Evolutionary conservation across 2,888 invertebrate species (phyloP).

Genomic region (Tillus elongatus): DNA sequence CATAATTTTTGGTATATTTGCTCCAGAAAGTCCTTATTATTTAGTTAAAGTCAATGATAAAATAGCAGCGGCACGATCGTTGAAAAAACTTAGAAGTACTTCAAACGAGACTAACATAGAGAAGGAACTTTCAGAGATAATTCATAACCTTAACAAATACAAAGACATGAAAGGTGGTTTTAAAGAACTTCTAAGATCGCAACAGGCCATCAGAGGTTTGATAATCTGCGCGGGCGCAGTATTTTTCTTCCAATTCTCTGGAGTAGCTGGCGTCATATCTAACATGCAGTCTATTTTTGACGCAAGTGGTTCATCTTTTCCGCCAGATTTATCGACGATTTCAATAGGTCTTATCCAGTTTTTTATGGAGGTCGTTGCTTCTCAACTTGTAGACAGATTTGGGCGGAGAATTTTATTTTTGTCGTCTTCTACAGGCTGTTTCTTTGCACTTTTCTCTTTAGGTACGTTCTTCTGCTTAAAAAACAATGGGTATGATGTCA

Average conservation of each 20-base stretch:
- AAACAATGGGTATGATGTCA: slow-evolving; percentile 45
- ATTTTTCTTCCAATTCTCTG: slow-evolving; percentile 40
- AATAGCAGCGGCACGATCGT: slow-evolving; percentile 53
- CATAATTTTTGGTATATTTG: slow-evolving; percentile 20
- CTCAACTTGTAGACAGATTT: slow-evolving; percentile 64
- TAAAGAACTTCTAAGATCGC: slow-evolving; percentile 16
- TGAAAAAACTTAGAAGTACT: slow-evolving; percentile 47
- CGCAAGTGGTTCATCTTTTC: slow-evolving; percentile 34
- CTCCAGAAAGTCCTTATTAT: slow-evolving; percentile 27
- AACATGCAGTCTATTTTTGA: slow-evolving; percentile 65
- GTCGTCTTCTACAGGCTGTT: slow-evolving; percentile 56
- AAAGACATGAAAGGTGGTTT: slow-evolving; percentile 12
- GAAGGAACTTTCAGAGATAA: slow-evolving; percentile 22
- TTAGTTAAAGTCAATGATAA: slow-evolving; percentile 24
- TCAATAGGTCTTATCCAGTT: slow-evolving; percentile 69
- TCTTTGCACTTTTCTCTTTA: slow-evolving; percentile 49
- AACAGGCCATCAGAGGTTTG: slow-evolving; percentile 31
- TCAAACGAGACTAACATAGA: slow-evolving; percentile 13
- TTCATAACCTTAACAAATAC: slow-evolving; percentile 17
- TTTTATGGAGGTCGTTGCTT: slow-evolving; percentile 58
- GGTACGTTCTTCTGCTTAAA: slow-evolving; percentile 42
- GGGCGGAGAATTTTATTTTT: slow-evolving; percentile 65
- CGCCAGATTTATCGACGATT: slow-evolving; percentile 59
- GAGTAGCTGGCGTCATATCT: slow-evolving; percentile 68
- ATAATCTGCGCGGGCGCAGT: slow-evolving; percentile 34